These are phyloP conservation scores for Labia minor DNA, from an alignment of 2,888 invertebrate genomes.

Conservation along the genomic window DNA sequence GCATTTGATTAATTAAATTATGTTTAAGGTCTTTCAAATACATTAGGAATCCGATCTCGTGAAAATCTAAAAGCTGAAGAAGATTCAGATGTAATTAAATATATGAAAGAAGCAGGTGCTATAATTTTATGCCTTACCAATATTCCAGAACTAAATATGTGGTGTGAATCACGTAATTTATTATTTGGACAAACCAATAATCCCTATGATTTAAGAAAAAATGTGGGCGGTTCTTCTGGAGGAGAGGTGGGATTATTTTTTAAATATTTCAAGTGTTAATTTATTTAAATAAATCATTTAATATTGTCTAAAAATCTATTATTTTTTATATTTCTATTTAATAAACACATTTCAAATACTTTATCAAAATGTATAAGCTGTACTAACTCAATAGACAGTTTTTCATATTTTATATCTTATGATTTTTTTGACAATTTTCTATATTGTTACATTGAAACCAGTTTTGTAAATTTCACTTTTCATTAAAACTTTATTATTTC, in stretches of 20 bases:
- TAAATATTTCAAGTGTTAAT: neutral
- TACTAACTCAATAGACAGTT: no score
- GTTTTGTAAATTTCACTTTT: no score
- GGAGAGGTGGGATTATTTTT: conserved; percentile 54
- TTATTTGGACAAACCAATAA: conserved; percentile 82
- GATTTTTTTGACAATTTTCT: no score
- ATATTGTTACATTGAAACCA: no score
- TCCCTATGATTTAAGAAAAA: conserved; percentile 77
- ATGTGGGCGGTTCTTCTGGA: conserved; percentile 87
- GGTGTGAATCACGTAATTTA: conserved; percentile 82
- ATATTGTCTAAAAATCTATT: conserved; percentile 3
- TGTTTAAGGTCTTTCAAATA: conserved; percentile 44
- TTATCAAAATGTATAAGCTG: no score
- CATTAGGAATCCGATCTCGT: conserved; percentile 54
- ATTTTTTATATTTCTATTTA: neutral
- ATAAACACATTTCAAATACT: no score
- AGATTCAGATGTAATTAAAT: conserved; percentile 68
- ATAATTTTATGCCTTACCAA: conserved; percentile 85
- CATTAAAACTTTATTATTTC: no score
- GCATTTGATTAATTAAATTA: no score
- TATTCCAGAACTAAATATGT: conserved; percentile 85
- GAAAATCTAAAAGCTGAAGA: conserved; percentile 48
- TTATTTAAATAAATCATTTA: neutral
- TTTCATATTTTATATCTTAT: no score
- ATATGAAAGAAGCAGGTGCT: conserved; percentile 68